Percentiles rank a stretch among this genome's conserved stretches.
Conservation (phyloP, 2,888 invertebrate genomes). For the Galerucella nymphaeae region DNA sequence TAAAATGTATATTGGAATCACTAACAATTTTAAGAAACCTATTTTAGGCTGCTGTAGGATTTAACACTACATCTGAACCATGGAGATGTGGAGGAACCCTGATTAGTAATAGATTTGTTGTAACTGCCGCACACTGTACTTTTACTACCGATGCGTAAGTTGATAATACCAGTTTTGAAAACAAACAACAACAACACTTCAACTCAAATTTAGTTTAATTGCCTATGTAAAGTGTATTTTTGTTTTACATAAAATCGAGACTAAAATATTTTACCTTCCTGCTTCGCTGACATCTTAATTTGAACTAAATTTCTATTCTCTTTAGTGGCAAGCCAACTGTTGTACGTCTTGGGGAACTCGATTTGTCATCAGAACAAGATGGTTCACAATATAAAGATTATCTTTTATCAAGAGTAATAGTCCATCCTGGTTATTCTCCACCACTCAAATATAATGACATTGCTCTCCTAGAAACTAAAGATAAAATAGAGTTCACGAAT, state of each 20-base stretch:
- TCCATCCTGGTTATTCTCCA: slow-evolving; percentile 70
- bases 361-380: slow-evolving; percentile 66
- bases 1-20: background rate
- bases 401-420: slow-evolving; percentile 58
- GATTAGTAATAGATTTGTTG: slow-evolving; percentile 67
- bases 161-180: slow-evolving; percentile 5
- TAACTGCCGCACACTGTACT: slow-evolving; percentile 72
- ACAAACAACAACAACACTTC: background rate
- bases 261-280: too few relatives aligned
- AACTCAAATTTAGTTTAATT: too few relatives aligned
- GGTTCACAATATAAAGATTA: slow-evolving; percentile 67
- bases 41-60: slow-evolving; percentile 64
- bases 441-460: slow-evolving; percentile 74
- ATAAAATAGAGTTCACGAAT: slow-evolving; percentile 64
- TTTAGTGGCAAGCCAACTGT: slow-evolving; percentile 66
- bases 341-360: slow-evolving; percentile 71
- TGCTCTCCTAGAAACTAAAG: slow-evolving; percentile 70
- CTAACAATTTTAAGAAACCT: background rate
- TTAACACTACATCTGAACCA: slow-evolving; percentile 53
- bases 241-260: too few relatives aligned
- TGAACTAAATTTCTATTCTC: slow-evolving; percentile 26
- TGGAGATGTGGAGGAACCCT: slow-evolving; percentile 70
- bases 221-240: too few relatives aligned
- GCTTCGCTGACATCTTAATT: too few relatives aligned
- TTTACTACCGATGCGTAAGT: slow-evolving; percentile 55